phyloP scores from a whole-genome alignment of 2,888 invertebrate species.

The Panopea generosa region DNA sequence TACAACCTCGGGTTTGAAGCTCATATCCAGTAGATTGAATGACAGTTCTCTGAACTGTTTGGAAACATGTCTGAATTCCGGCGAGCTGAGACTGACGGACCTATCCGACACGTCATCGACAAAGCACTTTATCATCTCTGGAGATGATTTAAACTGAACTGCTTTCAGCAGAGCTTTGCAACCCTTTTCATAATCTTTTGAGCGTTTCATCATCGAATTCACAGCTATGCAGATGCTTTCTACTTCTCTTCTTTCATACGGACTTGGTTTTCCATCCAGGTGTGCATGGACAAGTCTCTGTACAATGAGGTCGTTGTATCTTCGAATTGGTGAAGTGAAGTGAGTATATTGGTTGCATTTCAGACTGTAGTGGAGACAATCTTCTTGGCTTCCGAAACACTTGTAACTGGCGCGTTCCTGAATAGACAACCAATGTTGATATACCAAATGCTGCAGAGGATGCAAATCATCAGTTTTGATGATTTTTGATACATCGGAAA shows the following conservation, averaged over 20 bases:
- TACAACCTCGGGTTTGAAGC: conserved; percentile 53
- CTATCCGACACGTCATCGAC: conserved; percentile 63
- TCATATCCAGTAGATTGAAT: conserved; percentile 62
- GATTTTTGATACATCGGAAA: conserved; percentile 6
- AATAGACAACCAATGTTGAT: conserved; percentile 37
- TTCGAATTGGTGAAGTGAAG: conserved; percentile 71
- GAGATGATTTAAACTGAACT: conserved; percentile 49
- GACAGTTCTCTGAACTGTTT: conserved; percentile 52
- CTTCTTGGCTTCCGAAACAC: conserved; percentile 17
- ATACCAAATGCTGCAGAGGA: conserved; percentile 45
- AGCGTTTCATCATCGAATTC: conserved; percentile 48
- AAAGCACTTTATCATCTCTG: conserved; percentile 54
- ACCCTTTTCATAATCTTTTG: conserved; percentile 62
- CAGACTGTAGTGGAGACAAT: conserved; percentile 53
- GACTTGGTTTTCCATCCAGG: conserved; percentile 19
- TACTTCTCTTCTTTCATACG: conserved; percentile 56
- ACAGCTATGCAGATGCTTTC: conserved; percentile 58
- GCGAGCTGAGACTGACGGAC: conserved; percentile 58
- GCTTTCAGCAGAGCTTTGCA: conserved; percentile 62
- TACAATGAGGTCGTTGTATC: conserved; percentile 64
- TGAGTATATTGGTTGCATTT: conserved; percentile 54
- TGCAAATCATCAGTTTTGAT: conserved; percentile 38
- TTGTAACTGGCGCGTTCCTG: conserved; percentile 39
- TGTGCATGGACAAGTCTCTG: conserved; percentile 62
- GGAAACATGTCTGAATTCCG: conserved; percentile 52